Conservation (phyloP, 2,888 invertebrate species). For the Caenorhabditis panamensis region DNA sequence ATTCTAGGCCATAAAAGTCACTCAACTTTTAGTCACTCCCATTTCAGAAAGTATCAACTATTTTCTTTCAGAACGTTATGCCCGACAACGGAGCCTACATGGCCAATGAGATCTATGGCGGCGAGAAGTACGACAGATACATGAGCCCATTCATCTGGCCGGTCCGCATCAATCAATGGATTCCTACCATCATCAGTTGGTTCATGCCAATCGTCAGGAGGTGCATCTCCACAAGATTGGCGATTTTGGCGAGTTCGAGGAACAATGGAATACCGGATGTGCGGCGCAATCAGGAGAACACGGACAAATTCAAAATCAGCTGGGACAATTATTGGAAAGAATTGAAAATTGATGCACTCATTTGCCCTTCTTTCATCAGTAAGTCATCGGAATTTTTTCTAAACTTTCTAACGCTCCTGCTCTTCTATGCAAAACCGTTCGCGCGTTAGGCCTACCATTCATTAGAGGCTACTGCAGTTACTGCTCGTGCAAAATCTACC, state of each 20-base stretch:
- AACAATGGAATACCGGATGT: conserved; percentile 65
- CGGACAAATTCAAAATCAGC: conserved; percentile 72
- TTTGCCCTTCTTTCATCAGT: conserved; percentile 81
- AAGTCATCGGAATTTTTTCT: conserved; percentile 5
- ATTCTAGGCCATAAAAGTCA: neutral
- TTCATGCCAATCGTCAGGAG: conserved; percentile 48
- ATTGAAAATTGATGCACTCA: conserved; percentile 80
- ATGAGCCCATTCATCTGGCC: conserved; percentile 71
- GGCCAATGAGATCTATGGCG: conserved; percentile 62
- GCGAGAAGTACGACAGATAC: conserved; percentile 75
- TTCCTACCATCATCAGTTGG: conserved; percentile 52
- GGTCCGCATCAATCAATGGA: conserved; percentile 56
- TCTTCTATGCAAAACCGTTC: too few species aligned
- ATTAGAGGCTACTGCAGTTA: too few species aligned
- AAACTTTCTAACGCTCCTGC: too few species aligned
- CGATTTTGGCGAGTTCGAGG: conserved; percentile 59
- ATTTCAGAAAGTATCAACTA: too few species aligned
- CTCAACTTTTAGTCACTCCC: too few species aligned
- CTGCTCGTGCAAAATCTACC: too few species aligned
- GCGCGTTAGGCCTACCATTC: too few species aligned
- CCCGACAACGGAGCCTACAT: conserved; percentile 77
- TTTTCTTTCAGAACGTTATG: conserved; percentile 69
- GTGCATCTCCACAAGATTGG: conserved; percentile 16
- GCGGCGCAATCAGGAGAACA: conserved; percentile 73
- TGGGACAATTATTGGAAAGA: conserved; percentile 71